A percentile compares a stretch with the other conserved stretches of the same genome.
phyloP scores from a whole-genome alignment of 30 jellyfish, hydroid and myxozoan species.

The Hydractinia echinata region DNA sequence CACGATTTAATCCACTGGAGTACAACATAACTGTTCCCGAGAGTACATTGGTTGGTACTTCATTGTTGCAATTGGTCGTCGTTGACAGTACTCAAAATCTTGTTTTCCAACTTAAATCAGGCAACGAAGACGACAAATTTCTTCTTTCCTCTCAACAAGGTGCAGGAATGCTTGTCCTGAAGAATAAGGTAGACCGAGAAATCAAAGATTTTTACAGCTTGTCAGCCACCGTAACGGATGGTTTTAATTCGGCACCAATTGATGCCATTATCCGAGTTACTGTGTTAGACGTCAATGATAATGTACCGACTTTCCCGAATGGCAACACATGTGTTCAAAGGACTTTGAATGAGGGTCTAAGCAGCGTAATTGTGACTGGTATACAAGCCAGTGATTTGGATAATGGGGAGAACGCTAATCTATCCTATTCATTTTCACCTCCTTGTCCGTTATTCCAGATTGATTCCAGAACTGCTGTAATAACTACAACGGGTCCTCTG shows the following conservation, averaged over 20 bases:
- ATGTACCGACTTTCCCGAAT: conserved; percentile 56
- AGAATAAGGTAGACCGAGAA: conserved; percentile 58
- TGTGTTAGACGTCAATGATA: conserved; percentile 72
- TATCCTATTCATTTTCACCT: conserved; percentile 50
- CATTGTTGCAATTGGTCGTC: conserved; percentile 15
- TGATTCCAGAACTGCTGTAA: conserved; percentile 61
- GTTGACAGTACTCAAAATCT: conserved; percentile 23
- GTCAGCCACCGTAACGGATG: conserved; percentile 51
- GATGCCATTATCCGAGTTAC: conserved; percentile 44
- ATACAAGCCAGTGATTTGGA: conserved; percentile 71
- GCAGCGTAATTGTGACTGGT: conserved; percentile 29
- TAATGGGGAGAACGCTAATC: conserved; percentile 49
- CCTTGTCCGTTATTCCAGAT: conserved; percentile 43
- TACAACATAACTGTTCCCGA: conserved; percentile 34
- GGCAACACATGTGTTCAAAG: conserved; percentile 5
- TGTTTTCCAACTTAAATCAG: not conserved
- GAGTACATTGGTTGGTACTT: conserved; percentile 33
- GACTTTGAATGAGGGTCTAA: conserved; percentile 35
- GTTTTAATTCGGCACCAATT: conserved; percentile 44
- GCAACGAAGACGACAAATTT: conserved; percentile 19
- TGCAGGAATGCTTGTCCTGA: conserved; percentile 46
- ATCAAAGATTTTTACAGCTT: conserved; percentile 33
- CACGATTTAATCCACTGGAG: conserved; percentile 37
- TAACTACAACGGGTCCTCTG: conserved; percentile 39
- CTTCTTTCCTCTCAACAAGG: not conserved